Base-by-base conservation (phyloP, 2,888 invertebrate species). In the Prosapia bicincta region DNA sequence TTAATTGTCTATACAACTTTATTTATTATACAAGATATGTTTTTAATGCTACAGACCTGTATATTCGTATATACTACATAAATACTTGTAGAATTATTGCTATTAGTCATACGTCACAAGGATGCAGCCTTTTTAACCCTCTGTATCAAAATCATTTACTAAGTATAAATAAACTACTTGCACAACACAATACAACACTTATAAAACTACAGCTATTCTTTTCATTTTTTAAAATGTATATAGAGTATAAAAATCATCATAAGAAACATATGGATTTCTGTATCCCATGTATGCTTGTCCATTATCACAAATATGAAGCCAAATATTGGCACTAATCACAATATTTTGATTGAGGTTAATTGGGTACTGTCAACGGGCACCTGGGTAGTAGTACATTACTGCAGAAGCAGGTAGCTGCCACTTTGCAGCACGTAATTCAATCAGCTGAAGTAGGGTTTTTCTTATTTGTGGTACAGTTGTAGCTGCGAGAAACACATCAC, bases 331-430 rank as follows among this genome's bases (percentile, higher is more conserved):
- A 54, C 54, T 6, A 54, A 54, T 54, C 54, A 54, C 54, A 54
- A 54, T 54, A 20, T 54, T 54, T 54, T 54, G 54, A 54, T 54
- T 54, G 3, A 20, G 2, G n/a, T 2, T n/a, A 20, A 0, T 20
- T 5, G 38, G 54, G 20, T 20, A 20, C 54, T n/a, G 15, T 54
- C 69, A 54, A 75, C 70, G 74, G 30, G 73, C 43, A 30, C 75
- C 78, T 1, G 93, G 93, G 85, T 93, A 93, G 86, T 97, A 97
- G 85, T 96, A 97, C 75, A 95, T 90, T 74, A 96, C 93, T 3
- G 96, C 94, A 70, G 94, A 93, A 75, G 95, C 95, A 24, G 95
- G 93, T 79, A 97, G 88, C 84, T 95, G 94, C 96, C 96, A 97
- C 84, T 93, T 92, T 0, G 94, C 93, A 0, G 96, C 96, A 85